Percentiles rank a stretch among this genome's conserved stretches.
Conservation (phyloP, 2,113 vertebrate genomes). For the Alligator mississippiensis region DNA sequence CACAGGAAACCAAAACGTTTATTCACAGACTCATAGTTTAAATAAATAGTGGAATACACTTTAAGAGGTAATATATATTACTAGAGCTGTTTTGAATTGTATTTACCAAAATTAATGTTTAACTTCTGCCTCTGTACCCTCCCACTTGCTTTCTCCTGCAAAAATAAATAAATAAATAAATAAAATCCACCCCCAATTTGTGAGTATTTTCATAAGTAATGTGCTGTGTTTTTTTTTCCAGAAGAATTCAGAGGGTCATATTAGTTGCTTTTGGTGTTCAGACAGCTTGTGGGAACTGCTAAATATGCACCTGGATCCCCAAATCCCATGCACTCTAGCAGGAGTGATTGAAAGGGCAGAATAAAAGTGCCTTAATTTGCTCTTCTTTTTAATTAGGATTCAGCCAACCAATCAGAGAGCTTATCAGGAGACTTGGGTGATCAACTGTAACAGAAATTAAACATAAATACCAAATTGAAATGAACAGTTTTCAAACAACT, state of each 20-base stretch:
- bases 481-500: not conserved
- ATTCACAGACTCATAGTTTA: conserved; percentile 62
- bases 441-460: not conserved
- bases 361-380: no score
- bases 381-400: not conserved
- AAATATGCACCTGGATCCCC: not conserved
- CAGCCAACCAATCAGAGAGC: not conserved
- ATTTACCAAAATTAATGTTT: not conserved
- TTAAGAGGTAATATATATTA: not conserved
- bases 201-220: conserved; percentile 41
- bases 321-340: not conserved
- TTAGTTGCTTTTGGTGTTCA: conserved; percentile 55
- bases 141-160: no score
- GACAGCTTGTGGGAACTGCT: conserved; percentile 35
- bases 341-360: not conserved
- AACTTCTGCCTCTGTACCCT: not conserved
- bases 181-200: not conserved
- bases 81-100: not conserved
- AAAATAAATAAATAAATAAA: no score
- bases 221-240: not conserved
- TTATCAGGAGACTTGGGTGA: not conserved
- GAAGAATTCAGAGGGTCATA: conserved; percentile 12
- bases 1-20: conserved; percentile 46
- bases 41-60: conserved; percentile 61
- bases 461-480: not conserved